Evolutionary conservation across 1,140 invertebrate genomes (phyloP).

Genomic region (Lepidurus apus): DNA sequence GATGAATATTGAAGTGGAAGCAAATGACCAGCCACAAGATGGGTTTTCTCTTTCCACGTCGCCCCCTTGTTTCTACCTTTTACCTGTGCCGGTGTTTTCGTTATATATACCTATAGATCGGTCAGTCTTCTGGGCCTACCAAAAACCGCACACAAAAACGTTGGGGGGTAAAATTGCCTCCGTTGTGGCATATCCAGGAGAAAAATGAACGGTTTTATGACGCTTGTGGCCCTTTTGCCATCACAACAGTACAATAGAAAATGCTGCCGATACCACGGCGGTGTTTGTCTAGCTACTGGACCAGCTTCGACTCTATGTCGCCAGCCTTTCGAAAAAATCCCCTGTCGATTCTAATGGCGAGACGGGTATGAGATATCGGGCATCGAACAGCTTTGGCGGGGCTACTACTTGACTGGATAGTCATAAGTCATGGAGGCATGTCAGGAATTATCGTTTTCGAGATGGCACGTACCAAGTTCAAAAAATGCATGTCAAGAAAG

Average conservation of each 20-base stretch:
- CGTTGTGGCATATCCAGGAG: neutral
- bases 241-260: neutral
- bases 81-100: neutral
- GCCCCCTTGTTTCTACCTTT: neutral
- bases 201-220: constrained; percentile 2
- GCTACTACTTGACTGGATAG: neutral
- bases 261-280: neutral
- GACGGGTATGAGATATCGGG: neutral
- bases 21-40: constrained; percentile 17
- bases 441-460: neutral
- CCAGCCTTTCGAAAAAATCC: neutral
- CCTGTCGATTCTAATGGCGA: neutral
- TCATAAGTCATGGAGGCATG: neutral
- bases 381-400: neutral
- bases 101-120: neutral
- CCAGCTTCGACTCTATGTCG: neutral
- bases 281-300: neutral
- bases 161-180: neutral
- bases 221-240: neutral
- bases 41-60: neutral
- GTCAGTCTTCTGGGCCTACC: neutral
- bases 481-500: neutral
- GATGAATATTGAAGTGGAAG: constrained; percentile 22
- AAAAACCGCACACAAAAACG: neutral
- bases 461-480: constrained; percentile 7